These are phyloP conservation scores for Corythornis cristatus DNA, from an alignment of 2,113 vertebrate species.

Conservation along the genomic window DNA sequence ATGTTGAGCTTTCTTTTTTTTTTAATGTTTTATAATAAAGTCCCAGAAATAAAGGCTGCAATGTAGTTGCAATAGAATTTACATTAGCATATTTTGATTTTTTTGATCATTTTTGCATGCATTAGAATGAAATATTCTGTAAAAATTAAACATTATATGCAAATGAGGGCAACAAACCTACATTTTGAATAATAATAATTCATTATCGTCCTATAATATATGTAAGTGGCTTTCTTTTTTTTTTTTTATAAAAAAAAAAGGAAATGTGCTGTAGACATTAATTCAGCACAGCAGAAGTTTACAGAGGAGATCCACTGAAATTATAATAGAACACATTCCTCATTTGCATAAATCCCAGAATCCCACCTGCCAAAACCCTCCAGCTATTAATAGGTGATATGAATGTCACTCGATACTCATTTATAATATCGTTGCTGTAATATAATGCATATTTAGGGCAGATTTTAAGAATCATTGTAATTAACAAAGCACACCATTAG, in stretches of 20 bases:
- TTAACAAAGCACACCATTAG: constrained; percentile 59
- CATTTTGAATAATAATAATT: constrained; percentile 78
- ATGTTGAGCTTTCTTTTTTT: constrained; percentile 56
- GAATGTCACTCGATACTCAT: constrained; percentile 73
- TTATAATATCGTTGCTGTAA: constrained; percentile 69
- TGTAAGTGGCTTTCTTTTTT: constrained; percentile 59
- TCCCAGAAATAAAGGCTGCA: constrained; percentile 56
- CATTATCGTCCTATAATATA: constrained; percentile 73
- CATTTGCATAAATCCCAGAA: constrained; percentile 78
- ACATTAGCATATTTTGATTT: constrained; percentile 76
- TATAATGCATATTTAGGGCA: constrained; percentile 73
- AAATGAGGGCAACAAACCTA: constrained; percentile 72
- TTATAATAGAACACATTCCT: constrained; percentile 55
- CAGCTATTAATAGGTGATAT: constrained; percentile 76
- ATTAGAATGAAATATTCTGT: constrained; percentile 74
- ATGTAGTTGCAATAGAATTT: constrained; percentile 66
- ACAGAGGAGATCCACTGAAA: constrained; percentile 70
- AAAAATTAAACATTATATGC: constrained; percentile 81
- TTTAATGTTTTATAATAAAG: constrained; percentile 71
- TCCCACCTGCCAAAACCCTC: constrained; percentile 70
- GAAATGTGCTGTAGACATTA: constrained; percentile 64
- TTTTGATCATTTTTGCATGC: constrained; percentile 74
- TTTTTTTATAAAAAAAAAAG: neutral
- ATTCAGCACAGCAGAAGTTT: constrained; percentile 76
- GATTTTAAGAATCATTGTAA: constrained; percentile 64